Evolutionary conservation across 2,797 vertebrate genomes (phyloP).

Genomic region (Pogoniulus pusillus): DNA sequence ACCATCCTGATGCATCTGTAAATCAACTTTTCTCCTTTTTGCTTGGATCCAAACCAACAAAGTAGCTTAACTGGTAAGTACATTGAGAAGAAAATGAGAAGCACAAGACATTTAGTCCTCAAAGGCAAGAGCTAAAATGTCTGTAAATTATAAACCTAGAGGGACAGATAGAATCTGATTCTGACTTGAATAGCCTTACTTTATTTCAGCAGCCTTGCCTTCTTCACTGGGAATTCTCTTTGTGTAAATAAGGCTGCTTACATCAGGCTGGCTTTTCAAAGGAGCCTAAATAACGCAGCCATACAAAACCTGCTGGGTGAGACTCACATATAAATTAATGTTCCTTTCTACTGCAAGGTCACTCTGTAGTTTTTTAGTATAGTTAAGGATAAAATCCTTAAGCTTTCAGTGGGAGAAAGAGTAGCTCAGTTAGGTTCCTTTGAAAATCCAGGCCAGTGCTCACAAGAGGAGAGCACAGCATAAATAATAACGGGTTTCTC

Average conservation of each 20-base stretch:
- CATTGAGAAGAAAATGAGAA: neutral
- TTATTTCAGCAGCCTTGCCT: neutral
- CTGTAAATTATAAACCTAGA: constrained; percentile 1
- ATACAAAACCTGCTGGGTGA: neutral
- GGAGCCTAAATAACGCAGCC: neutral
- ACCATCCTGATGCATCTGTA: neutral
- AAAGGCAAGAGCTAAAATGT: neutral
- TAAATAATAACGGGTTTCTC: constrained; percentile 16
- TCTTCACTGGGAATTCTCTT: neutral
- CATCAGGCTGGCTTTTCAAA: constrained; percentile 15
- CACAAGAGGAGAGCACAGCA: neutral
- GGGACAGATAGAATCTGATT: neutral
- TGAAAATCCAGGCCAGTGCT: constrained; percentile 18
- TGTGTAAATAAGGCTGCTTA: neutral
- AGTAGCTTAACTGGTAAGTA: neutral
- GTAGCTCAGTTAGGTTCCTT: neutral
- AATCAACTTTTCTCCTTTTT: neutral
- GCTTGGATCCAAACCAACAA: neutral
- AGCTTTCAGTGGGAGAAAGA: neutral
- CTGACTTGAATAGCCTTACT: neutral
- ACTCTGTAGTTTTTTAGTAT: neutral
- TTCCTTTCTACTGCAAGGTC: neutral
- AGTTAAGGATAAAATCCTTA: constrained; percentile 28
- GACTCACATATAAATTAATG: neutral
- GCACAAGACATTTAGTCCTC: neutral